Conservation (phyloP, 2,797 vertebrate genomes). For the Philypnodon macrostomus region DNA sequence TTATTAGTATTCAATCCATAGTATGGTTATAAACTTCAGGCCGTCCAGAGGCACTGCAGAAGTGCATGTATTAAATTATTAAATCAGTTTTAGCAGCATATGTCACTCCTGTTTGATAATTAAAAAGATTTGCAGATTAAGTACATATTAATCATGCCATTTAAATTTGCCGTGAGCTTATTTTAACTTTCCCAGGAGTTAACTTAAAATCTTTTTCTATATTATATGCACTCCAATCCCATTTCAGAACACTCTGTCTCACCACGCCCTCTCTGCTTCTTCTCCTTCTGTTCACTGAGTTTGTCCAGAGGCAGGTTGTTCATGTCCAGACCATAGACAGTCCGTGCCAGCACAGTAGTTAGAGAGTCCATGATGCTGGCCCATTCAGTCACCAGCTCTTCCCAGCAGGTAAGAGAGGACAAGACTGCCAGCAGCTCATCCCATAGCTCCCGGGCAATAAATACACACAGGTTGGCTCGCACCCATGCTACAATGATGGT, state of each 20-base stretch:
- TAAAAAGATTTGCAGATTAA: too few species aligned
- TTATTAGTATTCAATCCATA: too few species aligned
- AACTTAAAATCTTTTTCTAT: conserved; percentile 1
- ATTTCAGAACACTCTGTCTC: conserved; percentile 16
- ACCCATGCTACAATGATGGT: conserved; percentile 98
- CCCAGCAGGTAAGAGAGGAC: conserved; percentile 93
- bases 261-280: conserved; percentile 96
- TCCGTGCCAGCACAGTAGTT: conserved; percentile 90
- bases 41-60: too few species aligned
- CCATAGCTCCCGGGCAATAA: conserved; percentile 96
- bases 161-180: too few species aligned
- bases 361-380: conserved; percentile 98
- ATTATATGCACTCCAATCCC: conserved; percentile 1
- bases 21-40: too few species aligned
- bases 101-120: too few species aligned
- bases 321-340: conserved; percentile 93
- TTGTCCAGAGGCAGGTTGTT: conserved; percentile 93
- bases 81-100: too few species aligned
- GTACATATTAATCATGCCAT: too few species aligned
- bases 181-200: background rate
- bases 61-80: too few species aligned
- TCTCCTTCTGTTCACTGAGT: conserved; percentile 96
- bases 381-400: conserved; percentile 95
- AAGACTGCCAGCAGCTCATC: conserved; percentile 92
- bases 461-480: conserved; percentile 91